Conservation (phyloP, 37 sponge, comb jelly and placozoan genomes). For the Halichondria panicea region DNA sequence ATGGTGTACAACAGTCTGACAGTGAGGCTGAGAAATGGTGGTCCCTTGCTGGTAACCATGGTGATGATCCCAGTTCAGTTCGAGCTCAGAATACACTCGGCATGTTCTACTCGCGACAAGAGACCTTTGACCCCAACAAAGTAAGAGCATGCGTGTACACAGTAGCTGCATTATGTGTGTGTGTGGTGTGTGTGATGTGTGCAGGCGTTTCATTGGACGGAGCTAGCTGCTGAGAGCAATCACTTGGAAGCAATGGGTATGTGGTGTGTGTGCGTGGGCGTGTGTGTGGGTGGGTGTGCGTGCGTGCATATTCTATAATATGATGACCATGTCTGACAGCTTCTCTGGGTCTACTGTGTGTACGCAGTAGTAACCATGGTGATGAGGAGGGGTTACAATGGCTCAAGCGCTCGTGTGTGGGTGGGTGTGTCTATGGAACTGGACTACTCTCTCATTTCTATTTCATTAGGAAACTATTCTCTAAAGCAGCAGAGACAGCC, state of each 20-base stretch:
- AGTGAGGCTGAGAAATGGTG: constrained; percentile 79
- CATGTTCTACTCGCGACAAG: constrained; percentile 79
- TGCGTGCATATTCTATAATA: not conserved
- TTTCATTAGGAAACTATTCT: constrained; percentile 51
- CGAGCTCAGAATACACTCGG: constrained; percentile 86
- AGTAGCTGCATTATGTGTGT: not conserved
- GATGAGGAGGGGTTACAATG: constrained; percentile 44
- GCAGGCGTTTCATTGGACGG: constrained; percentile 87
- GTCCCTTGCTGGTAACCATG: constrained; percentile 30
- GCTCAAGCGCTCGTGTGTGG: constrained; percentile 42
- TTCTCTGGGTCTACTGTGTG: constrained; percentile 77
- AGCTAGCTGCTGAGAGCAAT: constrained; percentile 74
- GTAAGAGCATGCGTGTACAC: too few species aligned
- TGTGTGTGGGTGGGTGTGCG: too few species aligned
- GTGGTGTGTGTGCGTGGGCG: too few species aligned
- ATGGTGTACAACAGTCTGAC: constrained; percentile 76
- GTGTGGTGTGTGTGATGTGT: not conserved
- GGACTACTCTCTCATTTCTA: constrained; percentile 57
- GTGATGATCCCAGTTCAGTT: constrained; percentile 55
- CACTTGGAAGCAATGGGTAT: constrained; percentile 84
- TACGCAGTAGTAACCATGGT: constrained; percentile 44
- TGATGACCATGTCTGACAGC: constrained; percentile 20
- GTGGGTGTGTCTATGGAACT: constrained; percentile 51
- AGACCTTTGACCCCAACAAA: constrained; percentile 58
- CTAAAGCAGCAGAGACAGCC: constrained; percentile 61